Base-by-base conservation (phyloP, 2,888 invertebrate species). In the Hetaerina titia region DNA sequence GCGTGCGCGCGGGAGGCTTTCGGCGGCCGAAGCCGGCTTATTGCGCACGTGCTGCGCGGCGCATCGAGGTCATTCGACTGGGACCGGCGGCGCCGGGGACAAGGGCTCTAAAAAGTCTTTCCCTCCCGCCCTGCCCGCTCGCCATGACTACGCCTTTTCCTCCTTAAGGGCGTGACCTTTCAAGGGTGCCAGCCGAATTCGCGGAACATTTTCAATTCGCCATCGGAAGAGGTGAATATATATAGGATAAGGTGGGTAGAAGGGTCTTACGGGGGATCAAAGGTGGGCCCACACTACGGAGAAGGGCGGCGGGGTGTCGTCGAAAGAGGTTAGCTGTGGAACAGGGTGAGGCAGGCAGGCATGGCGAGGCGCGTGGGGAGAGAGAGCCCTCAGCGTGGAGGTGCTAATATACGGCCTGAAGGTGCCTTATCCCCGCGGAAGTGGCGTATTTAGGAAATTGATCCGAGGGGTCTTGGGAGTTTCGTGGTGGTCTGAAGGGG, bases 11-110 rank as follows among this genome's bases (percentile, higher is more conserved):
- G 81, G 81, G 31, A 81, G 45, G 45, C 81, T 81, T 19, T 2
- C n/a, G 69, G n/a, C 22, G n/a, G n/a, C n/a, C n/a, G 69, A n/a
- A 9, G 9, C 81, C 81, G 81, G 22, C 81, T 25, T 81, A 31
- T 81, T 13, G 69, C 69, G 81, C 81, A 11, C 81, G 81, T 81
- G 81, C 31, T 81, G 81, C 31, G 81, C 81, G 22, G 81, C 81
- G 81, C 81, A 81, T 81, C 81, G 81, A 81, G 81, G 81, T 81
- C 81, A 81, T 81, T 81, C 81, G 81, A 81, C 81, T 81, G 81
- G 81, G 81, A 81, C 81, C 81, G 81, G 9, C 81, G 81, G 81
- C 81, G 81, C 81, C 31, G 81, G 81, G 81, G 81, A 81, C 81
- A 81, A 13, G 81, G 81, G 69, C 8, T 7, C 69, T 45, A 45